A percentile compares a stretch with the other conserved stretches of the same genome.
phyloP scores from a whole-genome alignment of 2,113 vertebrate genomes.

The Thermophis baileyi region DNA sequence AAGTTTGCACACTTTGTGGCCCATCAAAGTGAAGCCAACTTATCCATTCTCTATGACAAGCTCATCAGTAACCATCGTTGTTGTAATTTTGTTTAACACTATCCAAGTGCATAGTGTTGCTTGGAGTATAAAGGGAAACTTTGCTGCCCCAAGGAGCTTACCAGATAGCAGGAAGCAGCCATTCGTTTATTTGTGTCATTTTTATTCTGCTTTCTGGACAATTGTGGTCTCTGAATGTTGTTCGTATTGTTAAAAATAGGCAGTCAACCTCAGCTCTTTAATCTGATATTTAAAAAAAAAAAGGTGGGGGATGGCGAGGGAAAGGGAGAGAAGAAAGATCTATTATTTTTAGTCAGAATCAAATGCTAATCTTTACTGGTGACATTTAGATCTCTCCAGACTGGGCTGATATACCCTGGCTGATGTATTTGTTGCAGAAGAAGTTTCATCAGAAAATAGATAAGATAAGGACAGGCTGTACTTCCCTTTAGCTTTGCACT shows the following conservation, averaged over 20 bases:
- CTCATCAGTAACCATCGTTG: neutral
- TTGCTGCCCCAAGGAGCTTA: neutral
- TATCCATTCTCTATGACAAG: neutral
- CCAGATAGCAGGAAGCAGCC: neutral
- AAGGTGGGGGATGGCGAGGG: rapidly evolving
- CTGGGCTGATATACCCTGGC: neutral
- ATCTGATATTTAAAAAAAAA: neutral
- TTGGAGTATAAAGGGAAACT: neutral
- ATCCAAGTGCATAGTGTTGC: conserved; percentile 1
- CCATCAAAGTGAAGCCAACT: neutral
- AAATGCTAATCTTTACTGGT: neutral
- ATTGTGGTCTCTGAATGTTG: neutral
- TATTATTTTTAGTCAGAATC: neutral
- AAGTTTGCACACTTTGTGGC: neutral
- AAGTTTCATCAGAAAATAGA: neutral
- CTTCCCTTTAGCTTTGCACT: neutral
- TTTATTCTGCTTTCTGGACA: neutral
- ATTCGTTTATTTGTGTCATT: neutral
- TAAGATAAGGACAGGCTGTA: neutral
- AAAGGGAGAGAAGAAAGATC: neutral
- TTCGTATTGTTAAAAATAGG: neutral
- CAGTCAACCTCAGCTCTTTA: neutral
- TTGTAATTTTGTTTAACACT: conserved; percentile 2
- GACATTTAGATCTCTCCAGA: neutral
- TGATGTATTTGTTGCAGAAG: neutral